Conservation (phyloP, 2,113 vertebrate species). For the Apaloderma vittatum region DNA sequence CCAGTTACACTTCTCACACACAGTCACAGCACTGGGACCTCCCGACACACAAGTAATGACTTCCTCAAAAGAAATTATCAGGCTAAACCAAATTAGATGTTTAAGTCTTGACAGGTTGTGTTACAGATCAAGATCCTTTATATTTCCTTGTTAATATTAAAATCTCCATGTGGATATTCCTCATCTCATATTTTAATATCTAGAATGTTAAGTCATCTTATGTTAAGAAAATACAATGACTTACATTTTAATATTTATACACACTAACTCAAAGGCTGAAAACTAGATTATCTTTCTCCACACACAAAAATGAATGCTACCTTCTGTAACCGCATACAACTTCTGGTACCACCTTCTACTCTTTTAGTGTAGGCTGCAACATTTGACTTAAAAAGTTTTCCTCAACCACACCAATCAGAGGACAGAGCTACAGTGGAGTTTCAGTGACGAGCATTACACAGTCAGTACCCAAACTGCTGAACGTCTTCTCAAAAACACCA, state of each 20-base stretch:
- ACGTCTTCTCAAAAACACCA: neutral
- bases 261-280: neutral
- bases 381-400: neutral
- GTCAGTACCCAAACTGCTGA: neutral
- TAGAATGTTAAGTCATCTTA: neutral
- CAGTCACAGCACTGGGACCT: neutral
- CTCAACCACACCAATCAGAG: neutral
- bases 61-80: neutral
- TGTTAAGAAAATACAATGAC: neutral
- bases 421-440: neutral
- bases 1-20: neutral
- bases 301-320: neutral
- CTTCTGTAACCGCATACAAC: neutral
- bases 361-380: neutral
- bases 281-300: neutral
- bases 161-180: neutral
- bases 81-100: neutral
- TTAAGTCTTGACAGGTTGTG: neutral
- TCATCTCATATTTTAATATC: neutral
- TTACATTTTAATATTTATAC: neutral
- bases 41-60: neutral
- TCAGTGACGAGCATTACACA: neutral
- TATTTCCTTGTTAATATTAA: neutral
- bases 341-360: neutral
- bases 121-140: neutral